Percentiles rank a stretch among this genome's conserved stretches.
phyloP scores from a whole-genome alignment of 1,140 invertebrate species.

The Nixonia krombeini region DNA sequence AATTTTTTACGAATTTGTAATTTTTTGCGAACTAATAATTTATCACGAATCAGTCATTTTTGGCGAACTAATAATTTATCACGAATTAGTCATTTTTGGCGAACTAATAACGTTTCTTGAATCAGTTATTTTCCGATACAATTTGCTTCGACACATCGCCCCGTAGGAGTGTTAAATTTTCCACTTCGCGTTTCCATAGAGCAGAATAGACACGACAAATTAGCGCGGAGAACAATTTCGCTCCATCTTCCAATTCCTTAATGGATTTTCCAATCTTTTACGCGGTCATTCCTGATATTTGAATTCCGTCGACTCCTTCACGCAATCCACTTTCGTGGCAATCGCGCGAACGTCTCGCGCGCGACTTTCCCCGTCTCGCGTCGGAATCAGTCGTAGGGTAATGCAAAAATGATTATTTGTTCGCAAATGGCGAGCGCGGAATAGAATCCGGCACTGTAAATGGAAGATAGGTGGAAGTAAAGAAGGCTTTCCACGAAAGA shows the following conservation, averaged over 20 bases:
- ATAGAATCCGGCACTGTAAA: slow-evolving; percentile 28
- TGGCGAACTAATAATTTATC: too few relatives aligned
- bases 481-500: slow-evolving; percentile 6
- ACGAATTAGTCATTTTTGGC: too few relatives aligned
- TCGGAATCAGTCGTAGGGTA: slow-evolving; percentile 17
- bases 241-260: neutral
- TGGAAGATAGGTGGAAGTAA: slow-evolving; percentile 3
- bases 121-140: too few relatives aligned
- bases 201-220: neutral
- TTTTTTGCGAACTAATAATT: too few relatives aligned
- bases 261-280: neutral
- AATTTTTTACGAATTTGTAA: too few relatives aligned
- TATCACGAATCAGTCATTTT: too few relatives aligned
- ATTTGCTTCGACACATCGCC: too few relatives aligned
- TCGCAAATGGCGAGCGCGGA: slow-evolving; percentile 5
- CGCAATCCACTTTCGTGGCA: neutral
- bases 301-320: neutral
- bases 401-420: slow-evolving; percentile 39
- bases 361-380: neutral
- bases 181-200: too few relatives aligned
- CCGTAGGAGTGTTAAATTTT: too few relatives aligned
- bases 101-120: too few relatives aligned
- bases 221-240: neutral
- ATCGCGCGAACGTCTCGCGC: neutral
- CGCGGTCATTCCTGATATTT: neutral